Conservation (phyloP, 2,888 invertebrate genomes). For the Lymantria dispar region DNA sequence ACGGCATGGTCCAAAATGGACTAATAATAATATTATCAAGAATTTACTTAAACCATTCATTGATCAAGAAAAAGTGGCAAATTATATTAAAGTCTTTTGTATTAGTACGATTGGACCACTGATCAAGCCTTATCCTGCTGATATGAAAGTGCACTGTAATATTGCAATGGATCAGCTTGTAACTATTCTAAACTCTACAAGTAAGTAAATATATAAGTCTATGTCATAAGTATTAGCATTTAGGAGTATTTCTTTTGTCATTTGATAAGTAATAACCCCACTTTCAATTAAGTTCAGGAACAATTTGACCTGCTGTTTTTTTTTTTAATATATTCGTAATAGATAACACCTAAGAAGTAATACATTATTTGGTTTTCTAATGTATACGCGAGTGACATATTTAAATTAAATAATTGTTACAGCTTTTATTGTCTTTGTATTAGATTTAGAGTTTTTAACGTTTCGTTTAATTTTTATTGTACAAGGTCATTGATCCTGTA, state of each 20-base stretch:
- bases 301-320: too few species aligned
- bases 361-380: too few species aligned
- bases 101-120: conserved; percentile 62
- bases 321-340: too few species aligned
- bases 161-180: conserved; percentile 57
- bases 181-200: conserved; percentile 49
- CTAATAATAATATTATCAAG: conserved; percentile 63
- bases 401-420: too few species aligned
- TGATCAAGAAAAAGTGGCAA: conserved; percentile 40
- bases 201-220: conserved; percentile 54
- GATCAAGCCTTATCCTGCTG: conserved; percentile 64
- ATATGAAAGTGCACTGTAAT: conserved; percentile 70
- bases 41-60: conserved; percentile 62
- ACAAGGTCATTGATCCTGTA: too few species aligned
- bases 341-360: too few species aligned
- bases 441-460: too few species aligned
- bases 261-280: too few species aligned
- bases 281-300: too few species aligned
- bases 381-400: too few species aligned
- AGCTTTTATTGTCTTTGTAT: too few species aligned
- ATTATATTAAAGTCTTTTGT: conserved; percentile 54
- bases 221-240: background rate
- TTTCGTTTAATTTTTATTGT: too few species aligned
- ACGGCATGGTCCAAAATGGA: conserved; percentile 68
- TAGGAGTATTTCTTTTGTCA: background rate